phyloP scores from a whole-genome alignment of 2,888 invertebrate genomes.

The Microctonus hyperodae region DNA sequence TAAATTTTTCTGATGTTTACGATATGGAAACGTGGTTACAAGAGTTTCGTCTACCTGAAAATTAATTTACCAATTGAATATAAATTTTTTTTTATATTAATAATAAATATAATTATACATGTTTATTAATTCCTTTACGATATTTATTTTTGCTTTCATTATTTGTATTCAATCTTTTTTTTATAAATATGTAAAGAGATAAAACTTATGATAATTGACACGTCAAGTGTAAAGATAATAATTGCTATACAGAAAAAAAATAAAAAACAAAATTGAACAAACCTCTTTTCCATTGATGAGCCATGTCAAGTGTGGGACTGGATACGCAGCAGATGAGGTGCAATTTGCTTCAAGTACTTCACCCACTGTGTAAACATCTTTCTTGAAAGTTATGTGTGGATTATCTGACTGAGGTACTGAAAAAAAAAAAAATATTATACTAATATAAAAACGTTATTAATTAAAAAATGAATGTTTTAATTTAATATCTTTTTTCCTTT shows the following conservation, averaged over 20 bases:
- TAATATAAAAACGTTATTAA: no score
- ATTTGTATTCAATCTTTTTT: no score
- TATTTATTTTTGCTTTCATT: no score
- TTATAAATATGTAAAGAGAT: no score
- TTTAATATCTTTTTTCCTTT: neutral
- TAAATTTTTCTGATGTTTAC: slow-evolving; percentile 45
- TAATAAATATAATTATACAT: slow-evolving; percentile 3
- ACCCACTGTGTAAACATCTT: slow-evolving; percentile 72
- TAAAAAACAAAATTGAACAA: slow-evolving; percentile 41
- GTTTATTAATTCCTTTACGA: no score
- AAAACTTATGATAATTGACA: no score
- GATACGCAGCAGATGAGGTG: slow-evolving; percentile 75
- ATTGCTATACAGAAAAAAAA: neutral
- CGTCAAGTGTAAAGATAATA: no score
- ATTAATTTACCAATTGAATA: no score
- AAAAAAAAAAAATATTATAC: slow-evolving; percentile 28
- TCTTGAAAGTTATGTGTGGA: slow-evolving; percentile 76
- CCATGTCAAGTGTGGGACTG: slow-evolving; percentile 80
- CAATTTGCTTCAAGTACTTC: slow-evolving; percentile 78
- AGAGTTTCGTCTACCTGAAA: slow-evolving; percentile 53
- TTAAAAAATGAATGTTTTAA: neutral
- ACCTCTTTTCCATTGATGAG: slow-evolving; percentile 79
- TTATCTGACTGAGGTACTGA: slow-evolving; percentile 73
- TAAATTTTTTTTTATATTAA: slow-evolving; percentile 11
- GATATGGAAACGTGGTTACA: slow-evolving; percentile 52